phyloP scores from a whole-genome alignment of 1,140 invertebrate species.

The Oryzaephilus surinamensis region DNA sequence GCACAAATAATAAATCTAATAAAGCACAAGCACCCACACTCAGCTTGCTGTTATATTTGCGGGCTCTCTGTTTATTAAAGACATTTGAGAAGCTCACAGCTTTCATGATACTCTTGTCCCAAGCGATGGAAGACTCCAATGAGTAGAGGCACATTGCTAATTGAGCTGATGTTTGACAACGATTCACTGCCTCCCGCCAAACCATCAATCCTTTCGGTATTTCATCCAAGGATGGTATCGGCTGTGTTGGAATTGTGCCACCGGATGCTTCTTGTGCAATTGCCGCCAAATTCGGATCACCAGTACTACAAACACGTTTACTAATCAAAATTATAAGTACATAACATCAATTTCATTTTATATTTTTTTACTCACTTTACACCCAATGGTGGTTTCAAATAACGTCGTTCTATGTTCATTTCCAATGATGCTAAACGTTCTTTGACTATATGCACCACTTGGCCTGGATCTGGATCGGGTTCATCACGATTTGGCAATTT shows the following conservation, averaged over 20 bases:
- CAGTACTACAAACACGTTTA: constrained; percentile 35
- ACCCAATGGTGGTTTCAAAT: constrained; percentile 86
- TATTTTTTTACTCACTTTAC: constrained; percentile 45
- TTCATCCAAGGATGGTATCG: constrained; percentile 28
- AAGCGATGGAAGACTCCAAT: constrained; percentile 84
- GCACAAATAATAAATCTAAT: constrained; percentile 11
- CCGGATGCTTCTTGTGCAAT: constrained; percentile 38
- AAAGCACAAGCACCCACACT: constrained; percentile 37
- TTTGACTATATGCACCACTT: constrained; percentile 58
- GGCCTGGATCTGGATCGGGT: constrained; percentile 44
- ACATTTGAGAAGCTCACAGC: constrained; percentile 62
- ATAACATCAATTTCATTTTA: background rate
- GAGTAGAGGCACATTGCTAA: constrained; percentile 83
- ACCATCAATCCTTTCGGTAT: constrained; percentile 61
- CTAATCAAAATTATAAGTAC: constrained; percentile 1
- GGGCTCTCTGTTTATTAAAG: constrained; percentile 36
- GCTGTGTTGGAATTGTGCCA: constrained; percentile 13
- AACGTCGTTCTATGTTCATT: constrained; percentile 81
- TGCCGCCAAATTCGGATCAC: constrained; percentile 44
- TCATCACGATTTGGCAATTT: constrained; percentile 54
- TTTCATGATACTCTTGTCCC: constrained; percentile 99
- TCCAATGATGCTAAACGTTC: constrained; percentile 74
- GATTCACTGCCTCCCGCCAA: constrained; percentile 80
- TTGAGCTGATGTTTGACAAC: constrained; percentile 76
- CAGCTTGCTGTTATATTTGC: constrained; percentile 38